Conservation (phyloP, 2,888 invertebrate species). For the Parthenolecanium corni region DNA sequence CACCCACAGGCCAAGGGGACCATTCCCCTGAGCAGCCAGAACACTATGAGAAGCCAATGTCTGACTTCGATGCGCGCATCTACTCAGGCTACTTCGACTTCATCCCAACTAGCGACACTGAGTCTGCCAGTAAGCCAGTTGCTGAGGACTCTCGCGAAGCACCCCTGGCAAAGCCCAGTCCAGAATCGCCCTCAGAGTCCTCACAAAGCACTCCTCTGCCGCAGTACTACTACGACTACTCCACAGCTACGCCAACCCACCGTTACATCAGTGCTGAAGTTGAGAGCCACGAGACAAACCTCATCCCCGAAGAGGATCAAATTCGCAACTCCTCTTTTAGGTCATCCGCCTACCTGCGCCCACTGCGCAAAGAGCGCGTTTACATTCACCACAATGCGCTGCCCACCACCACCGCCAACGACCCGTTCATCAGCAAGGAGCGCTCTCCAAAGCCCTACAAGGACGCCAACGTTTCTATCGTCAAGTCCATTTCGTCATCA, state of each 20-base stretch:
- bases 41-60: constrained; percentile 2
- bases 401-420: neutral
- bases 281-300: neutral
- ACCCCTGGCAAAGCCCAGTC: neutral
- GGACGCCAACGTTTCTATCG: constrained; percentile 2
- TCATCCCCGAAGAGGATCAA: neutral
- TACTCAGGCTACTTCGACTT: constrained; percentile 25
- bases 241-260: constrained; percentile 14
- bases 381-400: constrained; percentile 26
- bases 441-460: neutral
- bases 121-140: neutral
- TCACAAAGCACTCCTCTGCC: neutral
- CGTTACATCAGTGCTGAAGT: constrained; percentile 13
- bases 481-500: constrained; percentile 22
- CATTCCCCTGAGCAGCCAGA: neutral
- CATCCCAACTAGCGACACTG: neutral
- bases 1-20: neutral
- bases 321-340: constrained; percentile 6
- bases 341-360: constrained; percentile 17
- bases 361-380: constrained; percentile 24
- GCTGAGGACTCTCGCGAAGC: neutral
- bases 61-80: constrained; percentile 8
- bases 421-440: neutral
- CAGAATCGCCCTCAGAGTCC: too few species aligned
- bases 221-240: constrained; percentile 16